Evolutionary conservation across 2,113 vertebrate genomes (phyloP).

Genomic region (Syrmaticus mikado): DNA sequence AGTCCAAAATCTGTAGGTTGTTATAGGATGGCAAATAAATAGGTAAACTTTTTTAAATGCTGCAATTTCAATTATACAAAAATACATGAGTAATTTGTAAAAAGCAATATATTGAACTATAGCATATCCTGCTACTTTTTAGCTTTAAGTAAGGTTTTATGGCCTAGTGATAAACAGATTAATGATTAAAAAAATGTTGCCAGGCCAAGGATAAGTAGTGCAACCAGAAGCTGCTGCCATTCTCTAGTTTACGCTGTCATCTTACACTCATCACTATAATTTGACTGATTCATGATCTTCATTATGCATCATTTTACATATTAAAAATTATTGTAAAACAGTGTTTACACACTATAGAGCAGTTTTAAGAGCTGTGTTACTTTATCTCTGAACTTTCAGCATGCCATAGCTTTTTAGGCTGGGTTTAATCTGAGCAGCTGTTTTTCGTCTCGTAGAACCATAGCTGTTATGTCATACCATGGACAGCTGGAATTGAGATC

Average conservation of each 20-base stretch:
- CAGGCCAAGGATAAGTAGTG: neutral
- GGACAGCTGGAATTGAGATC: neutral
- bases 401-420: conserved; percentile 30
- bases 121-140: neutral
- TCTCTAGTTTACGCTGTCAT: conserved; percentile 21
- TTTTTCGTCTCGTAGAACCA: conserved; percentile 29
- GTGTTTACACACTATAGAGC: conserved; percentile 46
- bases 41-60: neutral
- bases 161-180: conserved; percentile 29
- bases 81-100: neutral
- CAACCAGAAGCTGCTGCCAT: neutral
- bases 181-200: neutral
- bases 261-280: neutral
- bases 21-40: neutral
- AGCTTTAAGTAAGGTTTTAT: conserved; percentile 4
- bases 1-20: neutral
- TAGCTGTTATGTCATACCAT: neutral
- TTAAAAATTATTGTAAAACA: conserved; percentile 40
- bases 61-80: neutral
- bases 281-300: conserved; percentile 28
- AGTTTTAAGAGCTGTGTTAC: conserved; percentile 27
- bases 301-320: conserved; percentile 23
- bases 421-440: conserved; percentile 15
- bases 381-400: neutral
- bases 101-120: neutral